Percentiles rank a stretch among this genome's conserved stretches.
These are phyloP conservation scores for Marmota flaviventris DNA, from an alignment of 2,113 vertebrate genomes.

Conservation along the genomic window DNA sequence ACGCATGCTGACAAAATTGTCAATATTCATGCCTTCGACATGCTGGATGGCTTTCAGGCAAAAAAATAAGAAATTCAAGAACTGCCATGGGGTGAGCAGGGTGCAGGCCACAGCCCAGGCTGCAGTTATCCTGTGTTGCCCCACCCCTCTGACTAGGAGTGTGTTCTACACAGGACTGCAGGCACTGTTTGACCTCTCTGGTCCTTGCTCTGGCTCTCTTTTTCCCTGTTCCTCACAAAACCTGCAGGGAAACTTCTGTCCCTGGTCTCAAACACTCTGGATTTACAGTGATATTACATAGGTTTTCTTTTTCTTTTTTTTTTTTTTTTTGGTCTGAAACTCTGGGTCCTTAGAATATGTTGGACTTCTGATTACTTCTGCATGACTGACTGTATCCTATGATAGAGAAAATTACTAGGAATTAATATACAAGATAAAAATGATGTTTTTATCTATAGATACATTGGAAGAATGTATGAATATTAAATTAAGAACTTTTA, in stretches of 20 bases:
- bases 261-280: neutral
- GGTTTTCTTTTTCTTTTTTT: neutral
- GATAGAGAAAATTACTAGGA: constrained; percentile 10
- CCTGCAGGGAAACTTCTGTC: neutral
- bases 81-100: neutral
- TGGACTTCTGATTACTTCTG: neutral
- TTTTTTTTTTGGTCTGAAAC: neutral
- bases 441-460: neutral
- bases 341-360: neutral
- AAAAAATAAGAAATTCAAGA: constrained; percentile 66
- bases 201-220: neutral
- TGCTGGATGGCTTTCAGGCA: constrained; percentile 80
- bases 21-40: constrained; percentile 82
- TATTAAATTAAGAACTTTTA: neutral
- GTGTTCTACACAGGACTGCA: fast-evolving
- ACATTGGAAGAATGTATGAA: neutral
- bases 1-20: constrained; percentile 89
- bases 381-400: neutral
- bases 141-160: neutral
- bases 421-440: neutral
- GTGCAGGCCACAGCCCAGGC: neutral
- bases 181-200: neutral
- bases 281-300: neutral
- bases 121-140: neutral
- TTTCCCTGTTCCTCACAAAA: neutral